Evolutionary conservation across 2,113 vertebrate genomes (phyloP).

Genomic region (Mormyrus iriodes): DNA sequence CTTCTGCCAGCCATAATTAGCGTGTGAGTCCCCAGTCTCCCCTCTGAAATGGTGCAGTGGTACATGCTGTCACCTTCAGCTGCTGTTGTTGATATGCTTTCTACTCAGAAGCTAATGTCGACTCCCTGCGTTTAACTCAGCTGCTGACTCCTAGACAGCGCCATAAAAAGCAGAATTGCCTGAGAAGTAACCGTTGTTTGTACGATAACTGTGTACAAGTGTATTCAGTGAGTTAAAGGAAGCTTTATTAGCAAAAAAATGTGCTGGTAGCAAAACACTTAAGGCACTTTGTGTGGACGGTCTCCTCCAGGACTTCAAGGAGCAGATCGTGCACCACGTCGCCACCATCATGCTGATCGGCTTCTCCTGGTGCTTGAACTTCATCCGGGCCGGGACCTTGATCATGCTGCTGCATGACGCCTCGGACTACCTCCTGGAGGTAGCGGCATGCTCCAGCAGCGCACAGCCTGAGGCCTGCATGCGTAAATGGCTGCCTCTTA

Average conservation of each 20-base stretch:
- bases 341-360: conserved; percentile 84
- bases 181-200: background rate
- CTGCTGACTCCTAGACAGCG: background rate
- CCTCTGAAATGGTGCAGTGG: background rate
- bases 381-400: conserved; percentile 82
- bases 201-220: background rate
- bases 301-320: conserved; percentile 79
- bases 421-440: conserved; percentile 87
- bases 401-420: conserved; percentile 88
- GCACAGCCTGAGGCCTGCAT: background rate
- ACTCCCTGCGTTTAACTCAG: background rate
- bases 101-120: background rate
- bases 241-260: background rate
- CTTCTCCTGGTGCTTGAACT: conserved; percentile 92
- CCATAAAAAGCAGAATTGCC: background rate
- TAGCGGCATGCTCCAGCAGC: conserved; percentile 32
- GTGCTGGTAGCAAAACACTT: background rate
- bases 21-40: background rate
- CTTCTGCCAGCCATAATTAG: background rate
- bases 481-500: background rate
- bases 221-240: background rate
- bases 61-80: background rate
- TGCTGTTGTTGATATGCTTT: background rate
- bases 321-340: conserved; percentile 87
- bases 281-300: background rate